Percentiles rank a stretch among this genome's conserved stretches.
phyloP scores from a whole-genome alignment of 92 coral and sea anemone genomes.

The Parazoanthus swiftii region DNA sequence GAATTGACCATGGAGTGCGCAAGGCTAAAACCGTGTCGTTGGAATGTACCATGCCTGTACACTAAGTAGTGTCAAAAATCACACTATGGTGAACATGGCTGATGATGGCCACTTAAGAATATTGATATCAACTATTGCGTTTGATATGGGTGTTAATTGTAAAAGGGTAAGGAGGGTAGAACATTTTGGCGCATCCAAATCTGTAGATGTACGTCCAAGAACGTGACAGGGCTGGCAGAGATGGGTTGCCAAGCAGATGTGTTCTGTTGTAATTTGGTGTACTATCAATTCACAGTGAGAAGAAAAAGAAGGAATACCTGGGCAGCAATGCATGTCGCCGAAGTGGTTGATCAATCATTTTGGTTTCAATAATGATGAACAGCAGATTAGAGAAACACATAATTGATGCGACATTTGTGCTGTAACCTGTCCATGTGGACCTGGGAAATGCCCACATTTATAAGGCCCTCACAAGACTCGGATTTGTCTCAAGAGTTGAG shows the following conservation, averaged over 20 bases:
- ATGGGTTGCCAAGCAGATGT: conserved; percentile 47
- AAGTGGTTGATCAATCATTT: conserved; percentile 47
- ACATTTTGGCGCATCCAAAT: conserved; percentile 54
- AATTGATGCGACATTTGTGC: conserved; percentile 55
- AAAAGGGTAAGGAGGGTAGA: conserved; percentile 42
- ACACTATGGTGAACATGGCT: conserved; percentile 54
- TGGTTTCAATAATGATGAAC: conserved; percentile 12
- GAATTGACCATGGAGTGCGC: conserved; percentile 45
- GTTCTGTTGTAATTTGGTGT: conserved; percentile 39
- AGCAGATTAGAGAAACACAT: conserved; percentile 14
- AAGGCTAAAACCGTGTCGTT: conserved; percentile 50
- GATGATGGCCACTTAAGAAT: conserved; percentile 54
- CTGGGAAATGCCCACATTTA: conserved; percentile 47
- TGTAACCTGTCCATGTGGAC: conserved; percentile 41
- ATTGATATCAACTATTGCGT: conserved; percentile 56
- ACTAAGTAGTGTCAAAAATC: conserved; percentile 53
- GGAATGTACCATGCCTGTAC: conserved; percentile 84
- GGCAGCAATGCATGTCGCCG: conserved; percentile 42
- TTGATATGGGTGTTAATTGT: conserved; percentile 57
- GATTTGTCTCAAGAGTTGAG: conserved; percentile 6
- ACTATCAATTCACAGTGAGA: conserved; percentile 36
- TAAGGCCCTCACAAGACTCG: conserved; percentile 34
- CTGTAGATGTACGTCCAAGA: conserved; percentile 48
- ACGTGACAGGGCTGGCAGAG: conserved; percentile 54
- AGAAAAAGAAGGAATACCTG: conserved; percentile 40